phyloP scores from a whole-genome alignment of 2,888 invertebrate genomes.

The Sipha maydis region DNA sequence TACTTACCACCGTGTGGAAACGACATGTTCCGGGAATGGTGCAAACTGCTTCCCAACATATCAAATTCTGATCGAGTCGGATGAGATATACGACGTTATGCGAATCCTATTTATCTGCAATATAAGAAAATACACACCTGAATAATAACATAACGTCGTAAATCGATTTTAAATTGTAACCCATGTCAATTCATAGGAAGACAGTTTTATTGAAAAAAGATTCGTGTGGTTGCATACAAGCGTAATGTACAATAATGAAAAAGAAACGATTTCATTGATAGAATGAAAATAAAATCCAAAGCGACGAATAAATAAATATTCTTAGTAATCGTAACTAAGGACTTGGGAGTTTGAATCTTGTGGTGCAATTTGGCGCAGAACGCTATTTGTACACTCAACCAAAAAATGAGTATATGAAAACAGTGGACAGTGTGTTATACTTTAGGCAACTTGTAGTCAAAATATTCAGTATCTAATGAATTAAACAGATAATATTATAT shows the following conservation, averaged over 20 bases:
- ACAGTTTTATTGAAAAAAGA: neutral
- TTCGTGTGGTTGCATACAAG: neutral
- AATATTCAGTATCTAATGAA: too few species aligned
- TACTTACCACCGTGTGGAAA: constrained; percentile 59
- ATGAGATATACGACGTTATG: neutral
- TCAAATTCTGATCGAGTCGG: constrained; percentile 2
- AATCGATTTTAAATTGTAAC: neutral
- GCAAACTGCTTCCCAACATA: constrained; percentile 59
- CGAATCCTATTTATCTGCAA: constrained; percentile 8
- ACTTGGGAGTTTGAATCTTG: too few species aligned
- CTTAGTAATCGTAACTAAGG: too few species aligned
- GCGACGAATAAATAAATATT: too few species aligned
- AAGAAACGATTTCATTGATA: neutral
- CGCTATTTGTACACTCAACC: too few species aligned
- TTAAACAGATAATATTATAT: too few species aligned
- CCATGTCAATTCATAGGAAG: neutral
- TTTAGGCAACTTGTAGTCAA: too few species aligned
- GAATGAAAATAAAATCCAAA: too few species aligned
- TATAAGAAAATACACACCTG: neutral
- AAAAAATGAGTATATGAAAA: too few species aligned
- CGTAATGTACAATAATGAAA: neutral
- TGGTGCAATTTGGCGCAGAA: too few species aligned
- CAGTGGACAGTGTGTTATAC: too few species aligned
- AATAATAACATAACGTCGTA: neutral
- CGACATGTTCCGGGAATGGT: constrained; percentile 54